These are phyloP conservation scores for Drosophila suzukii DNA, from an alignment of 1,140 invertebrate species.

Conservation along the genomic window DNA sequence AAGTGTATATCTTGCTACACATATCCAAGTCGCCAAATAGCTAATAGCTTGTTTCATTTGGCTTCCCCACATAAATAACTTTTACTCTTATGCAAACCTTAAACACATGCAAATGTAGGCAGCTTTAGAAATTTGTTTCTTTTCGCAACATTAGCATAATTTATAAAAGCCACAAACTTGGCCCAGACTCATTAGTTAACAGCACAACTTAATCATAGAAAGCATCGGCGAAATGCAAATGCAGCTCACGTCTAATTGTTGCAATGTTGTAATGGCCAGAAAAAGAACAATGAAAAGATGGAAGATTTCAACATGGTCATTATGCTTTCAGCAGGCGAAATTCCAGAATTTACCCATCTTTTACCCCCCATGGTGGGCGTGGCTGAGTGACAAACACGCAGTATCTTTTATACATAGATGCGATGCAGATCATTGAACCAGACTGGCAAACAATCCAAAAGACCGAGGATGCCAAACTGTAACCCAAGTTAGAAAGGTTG, in stretches of 20 bases:
- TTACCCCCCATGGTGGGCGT: constrained; percentile 37
- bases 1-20: neutral
- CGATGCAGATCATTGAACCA: constrained; percentile 60
- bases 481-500: constrained; percentile 77
- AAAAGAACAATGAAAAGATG: constrained; percentile 34
- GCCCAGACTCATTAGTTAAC: constrained; percentile 30
- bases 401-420: constrained; percentile 1
- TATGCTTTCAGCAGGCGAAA: constrained; percentile 46
- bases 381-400: constrained; percentile 55
- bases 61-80: constrained; percentile 68
- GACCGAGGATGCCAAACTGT: constrained; percentile 61
- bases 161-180: constrained; percentile 11
- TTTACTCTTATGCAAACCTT: constrained; percentile 70
- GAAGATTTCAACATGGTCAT: constrained; percentile 37
- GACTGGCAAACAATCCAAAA: constrained; percentile 5
- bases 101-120: constrained; percentile 53
- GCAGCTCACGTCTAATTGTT: constrained; percentile 25
- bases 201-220: constrained; percentile 33
- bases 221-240: constrained; percentile 36
- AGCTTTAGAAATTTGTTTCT: constrained; percentile 68
- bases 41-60: constrained; percentile 17
- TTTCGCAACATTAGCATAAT: constrained; percentile 40
- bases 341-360: constrained; percentile 9
- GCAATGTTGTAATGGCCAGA: constrained; percentile 39
- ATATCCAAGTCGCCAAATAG: constrained; percentile 5